Percentiles rank a stretch among this genome's conserved stretches.
phyloP scores from a whole-genome alignment of 2,113 vertebrate species.

The Platysternon megacephalum region DNA sequence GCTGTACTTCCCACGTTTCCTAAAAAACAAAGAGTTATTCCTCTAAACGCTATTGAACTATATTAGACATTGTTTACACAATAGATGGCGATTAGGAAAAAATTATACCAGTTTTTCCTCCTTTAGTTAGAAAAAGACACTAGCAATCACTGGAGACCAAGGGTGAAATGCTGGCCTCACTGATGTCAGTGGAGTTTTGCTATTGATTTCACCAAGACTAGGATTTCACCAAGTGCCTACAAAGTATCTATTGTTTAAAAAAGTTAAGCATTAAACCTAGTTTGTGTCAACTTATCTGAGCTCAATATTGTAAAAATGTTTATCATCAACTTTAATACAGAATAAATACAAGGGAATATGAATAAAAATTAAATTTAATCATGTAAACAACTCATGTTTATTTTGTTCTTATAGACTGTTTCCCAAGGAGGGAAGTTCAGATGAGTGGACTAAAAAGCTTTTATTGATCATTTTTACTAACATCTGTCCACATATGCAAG shows the following conservation, averaged over 20 bases:
- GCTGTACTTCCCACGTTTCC: slow-evolving; percentile 74
- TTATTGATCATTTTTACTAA: neutral
- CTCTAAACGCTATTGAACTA: neutral
- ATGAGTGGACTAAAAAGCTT: neutral
- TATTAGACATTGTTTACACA: neutral
- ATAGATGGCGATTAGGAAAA: neutral
- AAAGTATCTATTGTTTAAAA: neutral
- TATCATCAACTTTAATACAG: neutral
- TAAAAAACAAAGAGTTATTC: slow-evolving; percentile 46
- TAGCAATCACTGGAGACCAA: neutral
- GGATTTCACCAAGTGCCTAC: neutral
- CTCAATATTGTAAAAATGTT: neutral
- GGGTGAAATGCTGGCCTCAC: neutral
- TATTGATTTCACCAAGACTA: neutral
- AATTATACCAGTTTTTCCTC: neutral
- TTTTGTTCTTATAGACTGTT: neutral
- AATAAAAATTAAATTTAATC: neutral
- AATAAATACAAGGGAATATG: neutral
- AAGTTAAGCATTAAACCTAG: neutral
- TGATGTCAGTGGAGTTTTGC: neutral
- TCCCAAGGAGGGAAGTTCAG: neutral
- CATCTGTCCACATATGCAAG: neutral
- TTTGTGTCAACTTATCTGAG: neutral
- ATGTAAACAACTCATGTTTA: neutral
- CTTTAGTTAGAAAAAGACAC: neutral